Base-by-base conservation (phyloP, 2,797 vertebrate species). In the Catostomus latipinnis region DNA sequence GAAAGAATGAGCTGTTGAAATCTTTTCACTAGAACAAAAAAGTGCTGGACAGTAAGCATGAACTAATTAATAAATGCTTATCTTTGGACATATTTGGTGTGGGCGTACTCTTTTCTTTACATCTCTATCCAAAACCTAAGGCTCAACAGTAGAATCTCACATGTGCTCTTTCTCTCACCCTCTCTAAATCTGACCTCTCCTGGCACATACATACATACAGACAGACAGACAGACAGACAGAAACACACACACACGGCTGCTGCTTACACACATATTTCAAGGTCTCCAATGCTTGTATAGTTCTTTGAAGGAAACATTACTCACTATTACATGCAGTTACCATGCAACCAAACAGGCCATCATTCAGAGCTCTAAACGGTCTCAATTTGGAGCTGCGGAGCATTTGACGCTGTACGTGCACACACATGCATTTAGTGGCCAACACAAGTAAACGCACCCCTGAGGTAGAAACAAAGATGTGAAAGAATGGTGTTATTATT, bases 51-150 rank as follows among this genome's bases (percentile, higher is more conserved):
- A 79, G 48, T 81, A 83, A 87, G 74, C 56, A 76, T 56, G 67
- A 34, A 62, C 34, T 56, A 81, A 82, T 81, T 4, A 94, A 93
- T 93, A 92, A 90, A 94, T 92, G 88, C 87, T 80, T 89, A 89
- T 79, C 61, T 89, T 88, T 90, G 89, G 86, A 92, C 82, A 68
- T 71, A 54, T 75, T 82, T 81, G 6, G 88, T 75, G 90, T 92
- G 87, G 90, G 87, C 0, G 85, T 87, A 84, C 91, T 62, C 34
- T 34, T 34, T 34, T 34, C 34, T 34, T 86, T 88, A 91, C 84
- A 79, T 80, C 88, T 91, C 58, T 76, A 54, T 84, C 79, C 85
- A 86, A 22, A 79, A 18, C 45, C 71, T 52, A 61, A 48, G 48
- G 18, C 66, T 71, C 52, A 70, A 69, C 62, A 66, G 57, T 62